Evolutionary conservation across 2,888 invertebrate genomes (phyloP).

Genomic region (Dryococelus australis): DNA sequence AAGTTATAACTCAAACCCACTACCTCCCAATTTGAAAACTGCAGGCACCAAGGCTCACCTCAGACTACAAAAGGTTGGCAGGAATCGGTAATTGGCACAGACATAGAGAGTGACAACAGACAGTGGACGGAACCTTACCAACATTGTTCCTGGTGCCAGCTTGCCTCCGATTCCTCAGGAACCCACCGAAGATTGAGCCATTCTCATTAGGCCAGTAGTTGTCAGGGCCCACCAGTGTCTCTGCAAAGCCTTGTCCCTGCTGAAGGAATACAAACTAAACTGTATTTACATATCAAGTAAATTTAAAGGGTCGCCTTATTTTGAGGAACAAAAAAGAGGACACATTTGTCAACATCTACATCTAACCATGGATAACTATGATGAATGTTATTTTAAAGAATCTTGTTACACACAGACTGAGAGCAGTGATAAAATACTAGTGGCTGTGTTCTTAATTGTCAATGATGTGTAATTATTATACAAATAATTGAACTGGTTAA

Average conservation of each 20-base stretch:
- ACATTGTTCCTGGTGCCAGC: constrained; percentile 20
- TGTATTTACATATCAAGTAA: background rate
- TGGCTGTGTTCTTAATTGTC: no score
- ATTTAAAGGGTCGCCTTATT: background rate
- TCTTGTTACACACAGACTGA: no score
- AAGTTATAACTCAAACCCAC: no score
- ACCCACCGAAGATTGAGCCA: constrained; percentile 46
- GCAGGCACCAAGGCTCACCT: no score
- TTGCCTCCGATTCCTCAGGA: constrained; percentile 42
- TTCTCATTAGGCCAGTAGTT: constrained; percentile 48
- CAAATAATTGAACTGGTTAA: no score
- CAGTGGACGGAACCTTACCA: background rate
- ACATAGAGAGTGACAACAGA: no score
- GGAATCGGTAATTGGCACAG: no score
- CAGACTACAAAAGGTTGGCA: no score
- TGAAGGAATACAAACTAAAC: constrained; percentile 33
- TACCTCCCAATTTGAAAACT: no score
- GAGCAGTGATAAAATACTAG: no score
- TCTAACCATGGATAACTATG: background rate
- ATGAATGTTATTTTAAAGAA: no score
- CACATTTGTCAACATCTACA: constrained; percentile 1
- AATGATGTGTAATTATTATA: no score
- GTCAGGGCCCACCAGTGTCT: constrained; percentile 52
- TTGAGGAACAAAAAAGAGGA: background rate
- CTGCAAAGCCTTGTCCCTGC: constrained; percentile 55